These are phyloP conservation scores for Drosophila diplacantha DNA, from an alignment of 2,888 invertebrate genomes.

Conservation along the genomic window DNA sequence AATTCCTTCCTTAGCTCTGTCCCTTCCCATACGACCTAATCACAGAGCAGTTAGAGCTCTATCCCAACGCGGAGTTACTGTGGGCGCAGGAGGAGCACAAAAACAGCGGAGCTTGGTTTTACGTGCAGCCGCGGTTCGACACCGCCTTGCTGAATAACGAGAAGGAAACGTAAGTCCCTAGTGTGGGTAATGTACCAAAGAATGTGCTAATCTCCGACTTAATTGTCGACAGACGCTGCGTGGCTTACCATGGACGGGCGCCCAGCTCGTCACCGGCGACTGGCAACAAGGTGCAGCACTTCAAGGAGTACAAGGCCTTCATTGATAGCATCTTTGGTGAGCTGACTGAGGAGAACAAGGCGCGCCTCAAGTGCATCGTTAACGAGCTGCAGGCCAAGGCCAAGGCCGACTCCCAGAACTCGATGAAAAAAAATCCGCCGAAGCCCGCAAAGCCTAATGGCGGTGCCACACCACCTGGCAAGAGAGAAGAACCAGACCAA, in stretches of 20 bases:
- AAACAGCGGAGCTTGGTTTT: constrained; percentile 88
- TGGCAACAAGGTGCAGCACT: constrained; percentile 69
- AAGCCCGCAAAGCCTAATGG: not conserved
- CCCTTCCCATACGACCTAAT: constrained; percentile 92
- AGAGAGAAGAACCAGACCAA: no score
- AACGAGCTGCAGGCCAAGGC: constrained; percentile 34
- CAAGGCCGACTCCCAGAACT: constrained; percentile 7
- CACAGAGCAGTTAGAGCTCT: constrained; percentile 82
- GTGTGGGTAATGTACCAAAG: no score
- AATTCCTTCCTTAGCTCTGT: constrained; percentile 74
- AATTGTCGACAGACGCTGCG: constrained; percentile 44
- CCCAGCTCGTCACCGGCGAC: constrained; percentile 68
- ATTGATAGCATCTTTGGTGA: constrained; percentile 63
- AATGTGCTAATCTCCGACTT: not conserved
- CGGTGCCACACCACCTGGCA: not conserved
- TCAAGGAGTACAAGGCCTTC: constrained; percentile 54
- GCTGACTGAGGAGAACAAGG: constrained; percentile 58
- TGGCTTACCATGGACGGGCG: constrained; percentile 64
- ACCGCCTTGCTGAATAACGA: constrained; percentile 80
- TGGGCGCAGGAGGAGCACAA: constrained; percentile 94
- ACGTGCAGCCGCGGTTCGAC: constrained; percentile 83
- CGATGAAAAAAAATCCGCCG: not conserved
- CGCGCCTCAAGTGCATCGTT: constrained; percentile 40
- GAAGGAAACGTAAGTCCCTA: constrained; percentile 49
- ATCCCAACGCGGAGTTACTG: constrained; percentile 82